phyloP scores from a whole-genome alignment of 1,140 invertebrate genomes.

The Andricus grossulariae region DNA sequence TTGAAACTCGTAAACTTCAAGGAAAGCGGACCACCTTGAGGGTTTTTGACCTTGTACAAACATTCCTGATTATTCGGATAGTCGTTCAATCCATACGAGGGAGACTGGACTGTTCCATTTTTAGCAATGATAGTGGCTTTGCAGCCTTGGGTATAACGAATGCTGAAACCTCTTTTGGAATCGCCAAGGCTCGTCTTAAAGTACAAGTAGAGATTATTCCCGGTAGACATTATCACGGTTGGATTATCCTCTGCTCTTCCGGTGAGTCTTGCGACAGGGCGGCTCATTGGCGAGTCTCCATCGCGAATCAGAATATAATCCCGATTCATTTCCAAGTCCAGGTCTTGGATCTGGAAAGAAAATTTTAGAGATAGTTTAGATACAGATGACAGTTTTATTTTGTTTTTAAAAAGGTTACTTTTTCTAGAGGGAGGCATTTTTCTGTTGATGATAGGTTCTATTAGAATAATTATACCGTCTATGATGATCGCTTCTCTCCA shows the following conservation, averaged over 20 bases:
- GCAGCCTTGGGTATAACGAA: conserved; percentile 92
- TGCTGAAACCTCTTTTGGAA: conserved; percentile 92
- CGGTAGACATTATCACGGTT: conserved; percentile 92
- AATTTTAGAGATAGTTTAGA: not conserved
- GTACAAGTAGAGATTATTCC: conserved; percentile 92
- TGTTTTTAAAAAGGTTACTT: too few species aligned
- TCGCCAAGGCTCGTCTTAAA: conserved; percentile 93
- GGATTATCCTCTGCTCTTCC: conserved; percentile 87
- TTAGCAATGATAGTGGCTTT: conserved; percentile 86
- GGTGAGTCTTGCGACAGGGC: conserved; percentile 88
- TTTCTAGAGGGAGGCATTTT: too few species aligned
- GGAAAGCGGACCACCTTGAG: conserved; percentile 88
- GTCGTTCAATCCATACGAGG: conserved; percentile 87
- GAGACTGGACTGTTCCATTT: conserved; percentile 91
- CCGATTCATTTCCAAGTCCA: conserved; percentile 89
- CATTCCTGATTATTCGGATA: conserved; percentile 96
- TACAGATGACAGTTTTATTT: too few species aligned
- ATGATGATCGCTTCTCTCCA: conserved; percentile 26
- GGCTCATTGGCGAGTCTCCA: conserved; percentile 89
- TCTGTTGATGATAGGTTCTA: too few species aligned
- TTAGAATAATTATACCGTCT: not conserved
- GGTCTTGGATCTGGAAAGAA: conserved; percentile 83
- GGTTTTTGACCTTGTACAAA: conserved; percentile 90
- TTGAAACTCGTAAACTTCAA: conserved; percentile 91
- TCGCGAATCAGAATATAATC: conserved; percentile 94